Percentiles rank a stretch among this genome's conserved stretches.
Evolutionary conservation across 1,140 invertebrate genomes (phyloP).

Genomic region (Brachionus rotundiformis): DNA sequence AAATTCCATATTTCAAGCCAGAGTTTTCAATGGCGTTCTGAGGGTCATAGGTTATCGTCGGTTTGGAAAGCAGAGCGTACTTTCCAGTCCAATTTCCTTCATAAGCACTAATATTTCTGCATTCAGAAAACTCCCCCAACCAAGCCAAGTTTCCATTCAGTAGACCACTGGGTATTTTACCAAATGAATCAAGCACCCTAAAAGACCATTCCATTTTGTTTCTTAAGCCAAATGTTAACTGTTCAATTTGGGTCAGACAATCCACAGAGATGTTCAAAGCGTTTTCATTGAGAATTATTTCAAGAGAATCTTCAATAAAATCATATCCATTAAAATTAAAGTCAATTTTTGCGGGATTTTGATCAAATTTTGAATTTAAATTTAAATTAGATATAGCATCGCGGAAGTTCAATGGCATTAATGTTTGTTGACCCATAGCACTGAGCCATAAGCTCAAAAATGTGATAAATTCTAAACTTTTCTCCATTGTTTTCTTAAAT

Average conservation of each 20-base stretch:
- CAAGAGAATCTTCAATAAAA: neutral
- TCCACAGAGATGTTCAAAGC: neutral
- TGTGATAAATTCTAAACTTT: neutral
- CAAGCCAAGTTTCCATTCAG: slow-evolving; percentile 57
- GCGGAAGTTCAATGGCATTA: slow-evolving; percentile 15
- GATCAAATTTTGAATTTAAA: neutral
- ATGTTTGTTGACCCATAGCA: neutral
- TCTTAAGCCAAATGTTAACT: neutral
- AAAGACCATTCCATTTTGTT: slow-evolving; percentile 27
- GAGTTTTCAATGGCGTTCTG: slow-evolving; percentile 52
- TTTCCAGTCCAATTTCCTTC: slow-evolving; percentile 13
- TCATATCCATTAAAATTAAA: neutral
- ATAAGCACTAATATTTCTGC: slow-evolving; percentile 54
- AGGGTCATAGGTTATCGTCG: neutral
- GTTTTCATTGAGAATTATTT: neutral
- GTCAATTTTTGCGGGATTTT: too few relatives aligned
- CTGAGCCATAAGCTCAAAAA: neutral
- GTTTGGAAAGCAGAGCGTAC: neutral
- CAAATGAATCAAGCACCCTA: slow-evolving; percentile 58
- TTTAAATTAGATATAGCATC: slow-evolving; percentile 1
- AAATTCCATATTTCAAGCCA: slow-evolving; percentile 53
- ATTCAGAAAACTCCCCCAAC: slow-evolving; percentile 61
- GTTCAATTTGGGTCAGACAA: neutral
- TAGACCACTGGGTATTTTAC: slow-evolving; percentile 59
- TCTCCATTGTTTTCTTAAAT: neutral